Base-by-base conservation (phyloP, 1,140 invertebrate species). In the Tachypleus tridentatus region DNA sequence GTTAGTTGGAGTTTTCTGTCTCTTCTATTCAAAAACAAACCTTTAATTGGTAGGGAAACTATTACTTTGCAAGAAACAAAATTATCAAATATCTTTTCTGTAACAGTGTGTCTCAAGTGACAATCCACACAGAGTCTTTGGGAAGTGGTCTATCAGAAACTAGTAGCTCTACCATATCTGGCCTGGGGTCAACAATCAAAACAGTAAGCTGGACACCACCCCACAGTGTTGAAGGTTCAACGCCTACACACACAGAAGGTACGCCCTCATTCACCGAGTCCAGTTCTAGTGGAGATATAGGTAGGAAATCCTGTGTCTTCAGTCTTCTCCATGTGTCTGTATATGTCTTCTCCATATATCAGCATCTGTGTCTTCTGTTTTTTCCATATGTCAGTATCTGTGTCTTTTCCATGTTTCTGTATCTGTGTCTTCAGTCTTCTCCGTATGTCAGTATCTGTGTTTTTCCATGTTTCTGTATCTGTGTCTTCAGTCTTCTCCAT, bases 221-320 rank as follows among this genome's bases (percentile, higher is more conserved):
- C 10, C 85, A 88, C 58, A 92, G 89, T 67, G 86, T 90, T 68
- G 91, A 94, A 77, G 91, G 78, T 59, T 78, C 90, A 4, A 97
- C 94, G n/a, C 93, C 93, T 7, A 97, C 93, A 11, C 96, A 93
- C 88, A 97, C 94, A 29, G 94, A 98, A 81, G 94, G 93, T 72
- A 98, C 94, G 66, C 94, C 93, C 59, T 94, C 90, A 75, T 96
- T 93, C 78, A 97, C 93, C 54, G 91, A 96, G 76, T 96, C 93
- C 72, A 95, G 91, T 76, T 91, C 88, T 80, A 93, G 90, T 79
- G 88, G 87, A 72, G 91, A 93, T 78, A 84, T 89, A 80, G 88
- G 88, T 89, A 63, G 29, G 29, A 29, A 29, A 29, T 29, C 29
- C 29, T 2, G 29, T 29, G 29, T 29, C 29, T 29, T 29, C 29